A percentile compares a stretch with the other conserved stretches of the same genome.
These are phyloP conservation scores for Drosophila heteroneura DNA, from an alignment of 2,888 invertebrate genomes.

Conservation along the genomic window DNA sequence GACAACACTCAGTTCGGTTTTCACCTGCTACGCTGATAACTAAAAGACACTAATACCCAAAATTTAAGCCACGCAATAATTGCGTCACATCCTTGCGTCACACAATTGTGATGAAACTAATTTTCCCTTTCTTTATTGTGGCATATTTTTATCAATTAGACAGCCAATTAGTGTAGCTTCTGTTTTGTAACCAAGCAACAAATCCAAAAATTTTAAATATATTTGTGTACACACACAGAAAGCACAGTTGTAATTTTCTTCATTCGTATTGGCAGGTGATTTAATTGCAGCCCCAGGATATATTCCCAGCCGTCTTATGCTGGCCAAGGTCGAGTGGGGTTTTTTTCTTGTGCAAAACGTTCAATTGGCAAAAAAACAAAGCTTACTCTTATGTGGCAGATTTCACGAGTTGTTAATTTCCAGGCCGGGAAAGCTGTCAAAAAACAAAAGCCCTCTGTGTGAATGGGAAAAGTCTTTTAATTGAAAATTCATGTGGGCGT, in stretches of 20 bases:
- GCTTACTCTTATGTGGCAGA: conserved; percentile 71
- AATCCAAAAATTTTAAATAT: conserved; percentile 15
- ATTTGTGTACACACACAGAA: background rate
- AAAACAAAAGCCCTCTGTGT: conserved; percentile 22
- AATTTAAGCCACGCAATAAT: background rate
- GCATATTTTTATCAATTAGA: conserved; percentile 40
- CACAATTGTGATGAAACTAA: conserved; percentile 4
- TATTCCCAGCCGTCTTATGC: conserved; percentile 42
- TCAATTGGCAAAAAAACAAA: conserved; percentile 39
- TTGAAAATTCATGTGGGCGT: conserved; percentile 69
- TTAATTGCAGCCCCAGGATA: conserved; percentile 65
- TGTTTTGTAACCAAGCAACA: conserved; percentile 33
- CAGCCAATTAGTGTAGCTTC: conserved; percentile 34
- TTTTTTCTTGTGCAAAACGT: conserved; percentile 15
- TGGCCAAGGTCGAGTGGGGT: conserved; percentile 49
- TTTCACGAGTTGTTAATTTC: conserved; percentile 72
- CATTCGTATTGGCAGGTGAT: conserved; percentile 61
- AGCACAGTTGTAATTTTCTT: background rate
- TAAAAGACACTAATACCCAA: background rate
- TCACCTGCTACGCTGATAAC: background rate
- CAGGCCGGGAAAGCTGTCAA: conserved; percentile 51
- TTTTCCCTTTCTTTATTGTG: conserved; percentile 8
- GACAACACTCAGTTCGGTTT: background rate
- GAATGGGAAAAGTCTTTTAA: conserved; percentile 60
- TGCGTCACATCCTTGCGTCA: no score